Conservation (phyloP, 2,113 vertebrate species). For the Orientallactaga bullata region DNA sequence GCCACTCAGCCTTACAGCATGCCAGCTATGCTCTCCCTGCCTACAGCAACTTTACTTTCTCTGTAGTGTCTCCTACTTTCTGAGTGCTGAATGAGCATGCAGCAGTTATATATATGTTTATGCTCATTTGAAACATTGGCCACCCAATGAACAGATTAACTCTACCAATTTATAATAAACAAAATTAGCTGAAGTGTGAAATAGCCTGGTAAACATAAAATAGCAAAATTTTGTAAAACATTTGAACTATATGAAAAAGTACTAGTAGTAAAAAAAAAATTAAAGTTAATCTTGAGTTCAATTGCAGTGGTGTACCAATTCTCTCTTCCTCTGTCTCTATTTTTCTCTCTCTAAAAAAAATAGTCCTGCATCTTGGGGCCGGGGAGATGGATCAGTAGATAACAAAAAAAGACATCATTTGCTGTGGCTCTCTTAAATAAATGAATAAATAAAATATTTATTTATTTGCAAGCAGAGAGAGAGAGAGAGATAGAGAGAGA, state of each 20-base stretch:
- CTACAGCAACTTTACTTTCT: background rate
- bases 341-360: no score
- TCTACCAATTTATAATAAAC: background rate
- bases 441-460: no score
- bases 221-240: background rate
- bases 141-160: background rate
- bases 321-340: no score
- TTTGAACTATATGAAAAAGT: background rate
- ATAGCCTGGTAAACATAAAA: background rate
- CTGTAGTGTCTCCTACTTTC: background rate
- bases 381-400: background rate
- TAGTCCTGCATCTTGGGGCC: background rate
- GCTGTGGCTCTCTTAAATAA: no score
- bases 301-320: no score
- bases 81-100: background rate
- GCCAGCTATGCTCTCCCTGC: background rate
- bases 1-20: background rate
- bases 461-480: no score
- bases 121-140: background rate
- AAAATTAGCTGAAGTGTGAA: background rate
- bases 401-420: background rate
- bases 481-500: no score
- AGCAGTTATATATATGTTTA: background rate
- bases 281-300: background rate
- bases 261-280: background rate